Base-by-base conservation (phyloP, 2,113 vertebrate genomes). In the Numenius arquata region DNA sequence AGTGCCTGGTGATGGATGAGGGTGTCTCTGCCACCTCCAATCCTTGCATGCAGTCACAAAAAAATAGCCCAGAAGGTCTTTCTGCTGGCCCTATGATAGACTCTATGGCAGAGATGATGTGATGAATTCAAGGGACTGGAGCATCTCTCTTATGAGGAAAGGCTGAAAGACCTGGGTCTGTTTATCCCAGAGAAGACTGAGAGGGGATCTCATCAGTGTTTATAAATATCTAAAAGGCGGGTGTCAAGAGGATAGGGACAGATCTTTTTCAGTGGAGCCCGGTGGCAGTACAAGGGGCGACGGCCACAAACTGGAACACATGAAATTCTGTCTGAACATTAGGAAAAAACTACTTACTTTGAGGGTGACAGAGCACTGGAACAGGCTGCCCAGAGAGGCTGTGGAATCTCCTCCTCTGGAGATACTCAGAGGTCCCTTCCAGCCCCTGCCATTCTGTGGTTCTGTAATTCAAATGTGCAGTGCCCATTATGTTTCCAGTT, bases 1-100 rank as follows among this genome's bases (percentile, higher is more conserved):
- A 19, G 15, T 43, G 21, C 25, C 19, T 63, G 30, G 56, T 0
- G 0, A 2, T n/a, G 53, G 40, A 38, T 55, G 56, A 63, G 27
- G 8, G 8, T 59, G 8, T 77, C 18, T 93, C 59, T 85, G 56
- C 38, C 36, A 53, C 53, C 38, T 67, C 30, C 71, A 23, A 40
- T 87, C 38, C 40, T 50, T 65, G 29, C 8, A 12, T 36, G 43
- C n/a, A 77, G 27, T 50, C 34, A 47, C 63, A 61, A 38, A 50
- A 71, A 81, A 58, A 6, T 8, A 67, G 21, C 36, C 22, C 38
- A 22, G 34, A 34, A 63, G 21, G 53, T 78, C 52, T 38, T 75
- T 62, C 26, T 82, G 23, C 52, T 90, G 45, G 6, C 48, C 47
- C 0, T n/a, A 0, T 55, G 38, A 6, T 7, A 40, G 47, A 16